Conservation (phyloP, 2,113 vertebrate species). For the Leptobrachium ailaonicum region DNA sequence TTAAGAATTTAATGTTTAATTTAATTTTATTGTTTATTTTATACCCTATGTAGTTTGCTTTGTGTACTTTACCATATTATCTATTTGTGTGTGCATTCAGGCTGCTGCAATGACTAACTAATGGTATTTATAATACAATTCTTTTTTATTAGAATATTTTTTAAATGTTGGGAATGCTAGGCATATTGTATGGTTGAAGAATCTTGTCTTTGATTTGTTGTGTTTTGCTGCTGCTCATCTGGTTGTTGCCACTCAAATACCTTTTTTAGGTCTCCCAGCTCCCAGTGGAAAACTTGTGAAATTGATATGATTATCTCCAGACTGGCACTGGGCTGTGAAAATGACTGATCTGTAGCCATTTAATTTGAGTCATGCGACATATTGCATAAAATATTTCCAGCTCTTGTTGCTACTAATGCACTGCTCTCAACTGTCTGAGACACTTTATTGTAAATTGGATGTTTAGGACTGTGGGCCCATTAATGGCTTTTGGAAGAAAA, state of each 20-base stretch:
- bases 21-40: too few species aligned
- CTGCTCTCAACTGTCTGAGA: slow-evolving; percentile 40
- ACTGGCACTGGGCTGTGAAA: slow-evolving; percentile 43
- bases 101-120: too few species aligned
- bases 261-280: slow-evolving; percentile 4
- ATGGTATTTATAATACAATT: too few species aligned
- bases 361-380: slow-evolving; percentile 45
- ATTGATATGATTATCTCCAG: slow-evolving; percentile 36
- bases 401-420: slow-evolving; percentile 36
- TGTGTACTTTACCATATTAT: too few species aligned
- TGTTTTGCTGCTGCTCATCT: background rate
- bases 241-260: background rate
- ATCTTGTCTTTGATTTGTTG: background rate
- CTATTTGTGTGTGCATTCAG: too few species aligned
- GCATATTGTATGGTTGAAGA: background rate
- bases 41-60: too few species aligned
- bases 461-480: slow-evolving; percentile 34
- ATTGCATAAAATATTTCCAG: slow-evolving; percentile 42
- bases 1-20: too few species aligned
- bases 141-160: too few species aligned
- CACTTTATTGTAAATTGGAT: slow-evolving; percentile 40
- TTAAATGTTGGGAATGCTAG: too few species aligned
- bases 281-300: slow-evolving; percentile 37
- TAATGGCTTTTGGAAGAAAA: slow-evolving; percentile 36
- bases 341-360: slow-evolving; percentile 46